These are phyloP conservation scores for Podocnemis expansa DNA, from an alignment of 2,113 vertebrate genomes.

Conservation along the genomic window DNA sequence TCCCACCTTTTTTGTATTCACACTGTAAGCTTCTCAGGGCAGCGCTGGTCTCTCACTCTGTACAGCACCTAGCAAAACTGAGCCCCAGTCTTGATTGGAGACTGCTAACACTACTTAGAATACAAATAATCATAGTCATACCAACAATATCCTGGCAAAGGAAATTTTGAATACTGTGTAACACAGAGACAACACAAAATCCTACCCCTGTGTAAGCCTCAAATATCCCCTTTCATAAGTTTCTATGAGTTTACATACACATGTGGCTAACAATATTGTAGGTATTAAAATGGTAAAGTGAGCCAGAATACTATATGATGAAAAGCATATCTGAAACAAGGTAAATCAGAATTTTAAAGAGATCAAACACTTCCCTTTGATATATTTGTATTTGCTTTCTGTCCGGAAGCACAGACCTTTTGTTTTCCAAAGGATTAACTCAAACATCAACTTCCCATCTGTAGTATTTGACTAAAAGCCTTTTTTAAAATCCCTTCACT, in stretches of 20 bases:
- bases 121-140: background rate
- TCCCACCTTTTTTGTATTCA: background rate
- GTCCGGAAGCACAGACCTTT: fast-evolving
- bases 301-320: background rate
- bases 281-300: background rate
- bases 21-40: background rate
- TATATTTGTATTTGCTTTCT: background rate
- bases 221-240: background rate
- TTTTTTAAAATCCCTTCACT: background rate
- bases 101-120: background rate
- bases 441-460: background rate
- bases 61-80: background rate
- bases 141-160: background rate
- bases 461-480: background rate
- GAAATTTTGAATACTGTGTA: background rate
- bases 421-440: slow-evolving; percentile 58
- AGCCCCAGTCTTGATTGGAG: background rate
- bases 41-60: background rate
- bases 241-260: background rate
- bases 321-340: background rate
- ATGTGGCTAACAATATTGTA: background rate
- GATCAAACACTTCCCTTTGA: slow-evolving; percentile 29
- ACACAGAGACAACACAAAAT: background rate
- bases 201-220: background rate
- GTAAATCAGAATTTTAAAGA: background rate